Evolutionary conservation across 2,888 invertebrate genomes (phyloP), one percentile per base, ranked within the genome.

Genomic region (Orchesella flavescens): DNA sequence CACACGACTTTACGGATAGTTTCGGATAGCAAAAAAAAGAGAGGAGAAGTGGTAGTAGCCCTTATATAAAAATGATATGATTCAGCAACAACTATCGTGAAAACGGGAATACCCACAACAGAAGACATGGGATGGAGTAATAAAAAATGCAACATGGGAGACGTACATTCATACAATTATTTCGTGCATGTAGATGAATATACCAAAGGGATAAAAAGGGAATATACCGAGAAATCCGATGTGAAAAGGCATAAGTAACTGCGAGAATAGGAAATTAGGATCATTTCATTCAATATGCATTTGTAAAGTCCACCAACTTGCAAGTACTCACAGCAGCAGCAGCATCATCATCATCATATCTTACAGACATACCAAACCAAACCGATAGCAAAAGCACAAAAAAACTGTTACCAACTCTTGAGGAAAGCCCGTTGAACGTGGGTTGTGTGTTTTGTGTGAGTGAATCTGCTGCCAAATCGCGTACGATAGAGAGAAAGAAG

Each of bases 331-430:
- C 34, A 15, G 59, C 19, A 2, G 3, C 63, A 63, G 34, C 34
- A 63, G 24, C 57, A 57, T 15, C 57, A 34, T 10, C 9, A 61
- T 19, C 5, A 10, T 21, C 61, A 23, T 5, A n/a, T n/a, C n/a
- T n/a, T n/a, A n/a, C n/a, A n/a, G n/a, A n/a, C n/a, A n/a, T n/a
- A n/a, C n/a, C n/a, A n/a, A n/a, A n/a, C n/a, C n/a, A n/a, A n/a
- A 34, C 34, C 2, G 34, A 2, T 7, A 34, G 34, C 34, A 34
- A 34, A n/a, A 34, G 34, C 34, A 34, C 34, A 34, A 69, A 49
- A 78, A 78, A 78, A 63, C 71, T 78, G 78, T 78, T 78, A 78
- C 78, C 61, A 78, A 71, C 78, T 78, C 61, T 63, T 46, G 55
- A 61, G 24, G 46, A 71, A 24, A 71, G 53, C 23, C 17, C 53